Evolutionary conservation across 2,113 vertebrate genomes (phyloP).

Genomic region (Montifringilla adamsi): DNA sequence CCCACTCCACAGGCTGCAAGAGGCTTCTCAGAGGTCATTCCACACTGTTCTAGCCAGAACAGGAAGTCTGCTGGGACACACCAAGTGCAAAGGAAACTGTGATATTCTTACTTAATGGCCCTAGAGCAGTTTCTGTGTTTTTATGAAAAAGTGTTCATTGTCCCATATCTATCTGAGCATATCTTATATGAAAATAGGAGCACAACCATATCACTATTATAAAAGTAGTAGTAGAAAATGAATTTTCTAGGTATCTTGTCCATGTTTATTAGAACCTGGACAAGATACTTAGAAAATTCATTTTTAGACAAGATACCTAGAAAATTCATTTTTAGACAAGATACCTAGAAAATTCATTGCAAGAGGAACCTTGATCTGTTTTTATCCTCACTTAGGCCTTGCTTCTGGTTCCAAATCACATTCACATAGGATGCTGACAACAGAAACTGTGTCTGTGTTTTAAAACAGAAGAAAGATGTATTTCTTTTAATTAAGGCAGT

Average conservation of each 20-base stretch:
- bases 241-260: neutral
- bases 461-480: neutral
- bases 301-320: too few relatives aligned
- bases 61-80: neutral
- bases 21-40: neutral
- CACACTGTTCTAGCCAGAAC: accelerated
- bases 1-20: neutral
- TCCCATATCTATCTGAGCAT: neutral
- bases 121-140: neutral
- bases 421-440: neutral
- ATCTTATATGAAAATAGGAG: neutral
- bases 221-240: neutral
- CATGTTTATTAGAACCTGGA: neutral
- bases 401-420: neutral
- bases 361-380: neutral
- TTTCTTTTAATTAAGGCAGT: neutral
- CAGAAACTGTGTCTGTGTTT: neutral
- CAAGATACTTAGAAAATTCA: too few relatives aligned
- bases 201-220: neutral
- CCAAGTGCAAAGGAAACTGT: neutral
- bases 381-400: neutral
- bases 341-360: neutral
- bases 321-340: neutral
- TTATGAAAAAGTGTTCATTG: neutral
- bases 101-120: neutral